Evolutionary conservation across 2,888 invertebrate genomes (phyloP).

Genomic region (Tillus elongatus): DNA sequence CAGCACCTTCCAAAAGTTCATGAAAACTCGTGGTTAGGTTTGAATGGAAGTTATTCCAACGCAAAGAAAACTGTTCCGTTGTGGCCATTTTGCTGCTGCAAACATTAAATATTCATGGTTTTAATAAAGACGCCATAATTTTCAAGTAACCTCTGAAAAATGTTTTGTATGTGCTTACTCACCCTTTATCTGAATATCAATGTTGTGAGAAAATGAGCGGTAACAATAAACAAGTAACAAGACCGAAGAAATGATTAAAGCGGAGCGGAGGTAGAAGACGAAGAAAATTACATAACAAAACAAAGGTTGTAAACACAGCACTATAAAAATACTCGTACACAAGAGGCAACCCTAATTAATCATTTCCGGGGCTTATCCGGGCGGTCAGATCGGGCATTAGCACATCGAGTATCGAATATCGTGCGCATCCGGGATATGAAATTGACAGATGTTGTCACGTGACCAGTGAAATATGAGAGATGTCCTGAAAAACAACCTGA

Average conservation of each 20-base stretch:
- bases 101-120: slow-evolving; percentile 15
- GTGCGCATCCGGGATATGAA: slow-evolving; percentile 31
- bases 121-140: slow-evolving; percentile 9
- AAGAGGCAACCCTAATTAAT: slow-evolving; percentile 36
- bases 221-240: neutral
- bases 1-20: slow-evolving; percentile 59
- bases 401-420: too few relatives aligned
- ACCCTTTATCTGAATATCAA: slow-evolving; percentile 23
- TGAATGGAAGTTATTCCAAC: slow-evolving; percentile 73
- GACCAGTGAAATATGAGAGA: too few relatives aligned
- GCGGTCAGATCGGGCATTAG: slow-evolving; percentile 16
- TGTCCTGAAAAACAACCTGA: too few relatives aligned
- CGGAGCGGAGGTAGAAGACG: neutral
- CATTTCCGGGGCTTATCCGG: slow-evolving; percentile 41
- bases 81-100: slow-evolving; percentile 38
- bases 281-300: slow-evolving; percentile 30
- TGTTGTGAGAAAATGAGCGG: neutral
- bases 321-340: slow-evolving; percentile 19
- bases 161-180: slow-evolving; percentile 25
- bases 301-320: slow-evolving; percentile 26
- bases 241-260: slow-evolving; percentile 1
- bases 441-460: slow-evolving; percentile 16
- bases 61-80: slow-evolving; percentile 62
- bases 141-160: neutral
- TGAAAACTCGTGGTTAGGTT: slow-evolving; percentile 66